Base-by-base conservation (phyloP, 1,140 invertebrate species). In the Conus ventricosus region DNA sequence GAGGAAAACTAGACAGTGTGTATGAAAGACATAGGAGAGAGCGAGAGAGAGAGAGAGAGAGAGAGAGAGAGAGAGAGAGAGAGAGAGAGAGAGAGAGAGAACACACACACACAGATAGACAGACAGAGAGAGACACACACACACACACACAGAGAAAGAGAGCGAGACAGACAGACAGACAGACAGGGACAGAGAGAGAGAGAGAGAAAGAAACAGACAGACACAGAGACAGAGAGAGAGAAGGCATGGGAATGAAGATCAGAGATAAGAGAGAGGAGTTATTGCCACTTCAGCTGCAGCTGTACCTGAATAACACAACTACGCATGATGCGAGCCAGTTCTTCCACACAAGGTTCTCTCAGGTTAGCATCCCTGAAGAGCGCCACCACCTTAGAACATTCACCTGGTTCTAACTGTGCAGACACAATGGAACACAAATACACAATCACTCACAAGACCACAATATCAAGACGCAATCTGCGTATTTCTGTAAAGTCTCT, bases 361-460 rank as follows among this genome's bases (percentile, higher is more conserved):
- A 91, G 71, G n/a, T 94, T 76, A 20, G 92, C 87, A 88, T 93
- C 92, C 23, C 94, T 89, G 87, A 95, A 94, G 51, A 91, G 88
- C 15, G 90, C 82, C n/a, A 95, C 93, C 25, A 95, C 91, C 82
- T 90, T 91, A 4, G 92, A 90, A 87, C 92, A 93, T 89, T 95
- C 94, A 25, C 75, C 51, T 78, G 91, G 89, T 15, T 54, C 84
- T 81, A 87, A 13, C 85, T 87, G 85, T 23, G 10, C 39, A 53
- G 17, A 53, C 17, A 39, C 39, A 23, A 53, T n/a, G 20, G 2
- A 75, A 17, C 57, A 11, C 27, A 85, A 10, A 23, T 13, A 67
- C 27, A 63, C 27, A 67, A 27, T 23, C 57, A 67, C 27, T 25
- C 27, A 13, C 51, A 20, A 27, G 23, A 15, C 17, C 39, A 4